Percentiles rank a stretch among this genome's conserved stretches.
Evolutionary conservation across 1,140 invertebrate genomes (phyloP).

Genomic region (Drosophila ficusphila): DNA sequence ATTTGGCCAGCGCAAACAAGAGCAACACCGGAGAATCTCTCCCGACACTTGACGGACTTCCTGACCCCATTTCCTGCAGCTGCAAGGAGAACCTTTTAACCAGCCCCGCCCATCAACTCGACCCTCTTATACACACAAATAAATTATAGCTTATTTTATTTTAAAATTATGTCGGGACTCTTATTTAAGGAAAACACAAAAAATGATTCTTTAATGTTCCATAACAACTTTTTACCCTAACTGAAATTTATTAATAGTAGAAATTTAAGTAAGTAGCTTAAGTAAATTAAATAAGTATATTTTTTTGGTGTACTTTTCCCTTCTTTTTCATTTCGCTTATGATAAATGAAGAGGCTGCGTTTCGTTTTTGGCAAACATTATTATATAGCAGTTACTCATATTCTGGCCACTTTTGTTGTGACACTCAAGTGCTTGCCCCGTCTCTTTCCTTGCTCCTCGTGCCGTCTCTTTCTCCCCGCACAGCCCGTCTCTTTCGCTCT

Average conservation of each 20-base stretch:
- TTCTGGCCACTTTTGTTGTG: conserved; percentile 76
- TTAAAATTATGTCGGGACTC: too few species aligned
- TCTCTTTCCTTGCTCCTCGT: not conserved
- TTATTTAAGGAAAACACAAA: too few species aligned
- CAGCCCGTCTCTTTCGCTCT: not conserved
- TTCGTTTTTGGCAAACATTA: conserved; percentile 67
- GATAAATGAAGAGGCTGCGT: conserved; percentile 39
- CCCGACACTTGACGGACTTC: conserved; percentile 53
- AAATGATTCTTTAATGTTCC: too few species aligned
- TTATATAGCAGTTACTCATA: conserved; percentile 81
- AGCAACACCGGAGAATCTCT: conserved; percentile 19
- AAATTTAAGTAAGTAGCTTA: too few species aligned
- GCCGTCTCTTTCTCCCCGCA: not conserved
- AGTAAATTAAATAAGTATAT: not conserved
- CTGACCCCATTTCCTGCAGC: conserved; percentile 58
- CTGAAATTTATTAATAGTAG: not conserved
- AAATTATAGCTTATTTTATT: not conserved
- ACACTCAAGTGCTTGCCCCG: conserved; percentile 50
- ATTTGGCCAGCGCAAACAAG: conserved; percentile 57
- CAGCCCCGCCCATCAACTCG: not conserved
- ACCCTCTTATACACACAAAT: conserved; percentile 9
- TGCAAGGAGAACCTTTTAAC: conserved; percentile 39
- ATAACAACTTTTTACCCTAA: too few species aligned
- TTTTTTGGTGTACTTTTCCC: not conserved
- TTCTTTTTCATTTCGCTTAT: conserved; percentile 15